Base-by-base conservation (phyloP, 2,888 invertebrate species). In the Limulus polyphemus region DNA sequence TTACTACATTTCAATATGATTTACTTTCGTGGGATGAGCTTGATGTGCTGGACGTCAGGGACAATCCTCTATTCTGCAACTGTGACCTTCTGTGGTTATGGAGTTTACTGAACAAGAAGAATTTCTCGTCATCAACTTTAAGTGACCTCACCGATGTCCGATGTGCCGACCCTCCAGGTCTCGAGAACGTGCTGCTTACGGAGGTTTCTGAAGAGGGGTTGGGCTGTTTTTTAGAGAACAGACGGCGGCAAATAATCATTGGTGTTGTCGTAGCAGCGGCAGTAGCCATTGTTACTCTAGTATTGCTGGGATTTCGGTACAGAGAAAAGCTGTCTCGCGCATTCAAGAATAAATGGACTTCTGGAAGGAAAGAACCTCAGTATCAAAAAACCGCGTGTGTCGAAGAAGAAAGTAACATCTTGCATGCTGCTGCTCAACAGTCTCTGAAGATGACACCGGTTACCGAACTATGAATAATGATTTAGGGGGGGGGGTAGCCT, bases 11-110 rank as follows among this genome's bases (percentile, higher is more conserved):
- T 10, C 65, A 62, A 17, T 58, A 56, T 16, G 49, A 51, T 47
- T 59, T 68, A 14, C 52, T 68, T 11, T 90, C 65, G 17, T 71
- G 71, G 71, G 89, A 90, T 74, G 84, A 85, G 70, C 78, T 91
- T 69, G 82, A 83, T 73, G 82, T 83, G 64, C 79, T 91, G 49
- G 83, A 85, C 69, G 80, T 91, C 59, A 86, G 87, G 49, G 88
- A 88, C 48, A 90, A 91, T 78, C 90, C 90, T 0, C 80, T 91
- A 67, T 81, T 84, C 64, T 91, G 91, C 77, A 91, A 91, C 76
- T 91, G 91, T 74, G 89, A 90, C 58, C 78, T 91, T 64, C 80
- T 87, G 65, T 91, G 91, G 91, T 78, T 91, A 14, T 64, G 64
- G 65, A 62, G 66, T 12, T 60, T 64, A 46, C 47, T 69, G 17